Conservation (phyloP, 2,888 invertebrate genomes). For the Cepaea hortensis region DNA sequence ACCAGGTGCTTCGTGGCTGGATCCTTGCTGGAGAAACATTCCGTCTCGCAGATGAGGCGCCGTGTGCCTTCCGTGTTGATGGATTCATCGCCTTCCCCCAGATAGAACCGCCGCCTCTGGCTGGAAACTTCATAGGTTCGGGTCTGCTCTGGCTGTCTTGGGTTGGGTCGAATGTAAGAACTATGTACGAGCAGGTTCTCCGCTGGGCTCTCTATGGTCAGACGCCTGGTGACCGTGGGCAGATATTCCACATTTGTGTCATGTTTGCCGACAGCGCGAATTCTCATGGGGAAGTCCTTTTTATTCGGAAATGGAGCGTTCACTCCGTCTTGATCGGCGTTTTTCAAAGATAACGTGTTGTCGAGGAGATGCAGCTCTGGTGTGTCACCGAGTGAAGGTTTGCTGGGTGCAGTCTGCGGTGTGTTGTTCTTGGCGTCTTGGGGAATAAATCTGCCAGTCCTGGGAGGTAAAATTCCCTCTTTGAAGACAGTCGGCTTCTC, state of each 20-base stretch:
- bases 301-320: neutral
- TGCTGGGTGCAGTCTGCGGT: neutral
- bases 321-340: neutral
- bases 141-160: neutral
- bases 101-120: conserved; percentile 24
- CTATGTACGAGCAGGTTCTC: conserved; percentile 30
- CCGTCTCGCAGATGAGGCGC: conserved; percentile 36
- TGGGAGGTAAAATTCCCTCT: neutral
- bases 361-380: neutral
- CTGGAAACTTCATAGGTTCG: conserved; percentile 20
- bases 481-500: neutral
- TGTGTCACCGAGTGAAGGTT: neutral
- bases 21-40: conserved; percentile 28
- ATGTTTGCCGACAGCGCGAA: neutral
- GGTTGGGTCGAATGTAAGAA: conserved; percentile 26
- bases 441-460: neutral
- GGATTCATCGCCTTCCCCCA: conserved; percentile 10
- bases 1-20: conserved; percentile 20
- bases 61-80: conserved; percentile 2
- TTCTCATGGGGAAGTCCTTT: conserved; percentile 22
- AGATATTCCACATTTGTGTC: neutral
- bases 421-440: neutral
- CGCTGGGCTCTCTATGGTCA: conserved; percentile 30
- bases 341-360: neutral
- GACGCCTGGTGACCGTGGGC: neutral